Evolutionary conservation across 2,113 vertebrate species (phyloP).

Genomic region (Anguilla japonica): DNA sequence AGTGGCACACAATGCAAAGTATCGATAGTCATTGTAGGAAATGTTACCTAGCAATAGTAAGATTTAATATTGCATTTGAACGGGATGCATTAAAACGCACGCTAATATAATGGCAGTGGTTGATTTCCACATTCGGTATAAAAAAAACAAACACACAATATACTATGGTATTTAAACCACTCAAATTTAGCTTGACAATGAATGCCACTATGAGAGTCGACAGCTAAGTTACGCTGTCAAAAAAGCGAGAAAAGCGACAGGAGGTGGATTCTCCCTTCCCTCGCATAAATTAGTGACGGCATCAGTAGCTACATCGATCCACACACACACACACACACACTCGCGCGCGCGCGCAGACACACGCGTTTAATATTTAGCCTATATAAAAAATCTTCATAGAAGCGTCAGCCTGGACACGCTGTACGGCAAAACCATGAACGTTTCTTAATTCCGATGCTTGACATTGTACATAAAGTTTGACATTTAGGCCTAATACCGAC

Average conservation of each 20-base stretch:
- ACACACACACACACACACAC: constrained; percentile 15
- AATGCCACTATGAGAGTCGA: neutral
- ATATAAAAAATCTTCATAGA: neutral
- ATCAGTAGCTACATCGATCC: constrained; percentile 31
- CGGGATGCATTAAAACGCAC: neutral
- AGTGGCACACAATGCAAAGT: too few relatives aligned
- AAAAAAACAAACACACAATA: neutral
- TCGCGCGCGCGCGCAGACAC: neutral
- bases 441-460: neutral
- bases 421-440: neutral
- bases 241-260: constrained; percentile 3
- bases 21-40: too few relatives aligned
- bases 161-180: neutral
- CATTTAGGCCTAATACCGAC: constrained; percentile 46
- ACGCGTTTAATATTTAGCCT: neutral
- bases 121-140: neutral
- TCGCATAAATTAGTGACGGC: constrained; percentile 61
- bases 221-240: neutral
- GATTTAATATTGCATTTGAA: neutral
- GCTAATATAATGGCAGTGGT: neutral
- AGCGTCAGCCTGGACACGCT: neutral
- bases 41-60: too few relatives aligned
- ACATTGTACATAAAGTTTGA: constrained; percentile 25
- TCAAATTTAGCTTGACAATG: neutral
- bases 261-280: constrained; percentile 28